Evolutionary conservation across 1,140 invertebrate genomes (phyloP).

Genomic region (Battus philenor): DNA sequence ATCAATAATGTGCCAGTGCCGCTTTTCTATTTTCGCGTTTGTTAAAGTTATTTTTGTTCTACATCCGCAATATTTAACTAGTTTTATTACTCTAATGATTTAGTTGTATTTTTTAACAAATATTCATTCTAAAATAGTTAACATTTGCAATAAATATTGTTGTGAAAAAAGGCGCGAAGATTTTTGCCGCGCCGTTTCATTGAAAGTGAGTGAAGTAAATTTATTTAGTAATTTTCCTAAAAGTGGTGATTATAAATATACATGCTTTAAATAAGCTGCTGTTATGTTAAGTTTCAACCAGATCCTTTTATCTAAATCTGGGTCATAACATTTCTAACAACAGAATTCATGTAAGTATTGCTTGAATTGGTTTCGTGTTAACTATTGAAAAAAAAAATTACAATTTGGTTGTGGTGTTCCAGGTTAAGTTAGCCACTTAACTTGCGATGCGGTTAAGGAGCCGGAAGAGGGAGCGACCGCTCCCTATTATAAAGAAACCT

Average conservation of each 20-base stretch:
- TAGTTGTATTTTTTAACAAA: slow-evolving; percentile 17
- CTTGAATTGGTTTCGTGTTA: slow-evolving; percentile 9
- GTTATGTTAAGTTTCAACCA: slow-evolving; percentile 1
- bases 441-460: slow-evolving; percentile 70
- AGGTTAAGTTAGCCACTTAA: slow-evolving; percentile 45
- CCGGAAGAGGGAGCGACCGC: slow-evolving; percentile 64
- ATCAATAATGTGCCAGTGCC: slow-evolving; percentile 64
- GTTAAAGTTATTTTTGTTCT: slow-evolving; percentile 35
- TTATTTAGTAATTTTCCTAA: slow-evolving; percentile 22
- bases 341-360: slow-evolving; percentile 51
- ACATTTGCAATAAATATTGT: slow-evolving; percentile 31
- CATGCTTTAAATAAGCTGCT: not conserved
- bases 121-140: slow-evolving; percentile 11
- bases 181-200: slow-evolving; percentile 30
- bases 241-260: slow-evolving; percentile 18
- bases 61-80: slow-evolving; percentile 12
- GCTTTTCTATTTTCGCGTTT: slow-evolving; percentile 61
- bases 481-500: slow-evolving; percentile 55
- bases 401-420: slow-evolving; percentile 18
- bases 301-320: slow-evolving; percentile 17
- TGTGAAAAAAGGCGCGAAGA: slow-evolving; percentile 63
- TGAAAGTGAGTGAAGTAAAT: slow-evolving; percentile 29
- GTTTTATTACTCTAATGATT: slow-evolving; percentile 20
- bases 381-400: no score
- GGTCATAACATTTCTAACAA: slow-evolving; percentile 32